Evolutionary conservation across 30 jellyfish, hydroid and myxozoan genomes (phyloP).

Genomic region (Hydractinia echinata): DNA sequence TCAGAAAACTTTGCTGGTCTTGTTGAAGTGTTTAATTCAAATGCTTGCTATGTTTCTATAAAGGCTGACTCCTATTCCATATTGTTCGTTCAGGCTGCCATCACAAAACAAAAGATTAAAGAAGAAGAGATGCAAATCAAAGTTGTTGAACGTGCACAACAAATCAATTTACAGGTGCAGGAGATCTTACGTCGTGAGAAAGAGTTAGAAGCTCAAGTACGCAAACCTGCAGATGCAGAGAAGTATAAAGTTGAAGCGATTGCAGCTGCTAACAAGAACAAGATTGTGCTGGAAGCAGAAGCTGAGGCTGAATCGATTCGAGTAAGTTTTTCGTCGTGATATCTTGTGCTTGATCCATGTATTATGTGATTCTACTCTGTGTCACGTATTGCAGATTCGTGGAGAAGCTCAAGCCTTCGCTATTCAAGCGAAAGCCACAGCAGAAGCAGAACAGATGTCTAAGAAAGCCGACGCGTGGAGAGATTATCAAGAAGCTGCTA

Average conservation of each 20-base stretch:
- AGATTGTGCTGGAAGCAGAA: constrained; percentile 70
- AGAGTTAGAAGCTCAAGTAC: constrained; percentile 77
- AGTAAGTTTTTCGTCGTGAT: constrained; percentile 30
- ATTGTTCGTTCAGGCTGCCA: constrained; percentile 64
- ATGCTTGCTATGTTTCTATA: too few species aligned
- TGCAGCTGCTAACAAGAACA: constrained; percentile 78
- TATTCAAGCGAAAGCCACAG: constrained; percentile 83
- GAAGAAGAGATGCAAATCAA: constrained; percentile 86
- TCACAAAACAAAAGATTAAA: constrained; percentile 78
- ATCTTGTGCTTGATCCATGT: not conserved
- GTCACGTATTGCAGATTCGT: constrained; percentile 44
- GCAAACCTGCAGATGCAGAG: constrained; percentile 95
- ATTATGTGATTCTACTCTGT: not conserved
- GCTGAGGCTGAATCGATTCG: constrained; percentile 94
- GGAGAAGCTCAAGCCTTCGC: constrained; percentile 97
- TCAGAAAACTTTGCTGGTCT: too few species aligned
- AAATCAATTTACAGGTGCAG: constrained; percentile 66
- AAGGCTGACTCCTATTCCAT: too few species aligned
- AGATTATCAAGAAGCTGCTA: constrained; percentile 94
- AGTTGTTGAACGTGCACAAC: constrained; percentile 87
- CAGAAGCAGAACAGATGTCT: constrained; percentile 97
- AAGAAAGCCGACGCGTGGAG: constrained; percentile 97
- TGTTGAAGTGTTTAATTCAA: too few species aligned
- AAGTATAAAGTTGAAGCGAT: constrained; percentile 75
- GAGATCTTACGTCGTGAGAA: constrained; percentile 86